Conservation (phyloP, 2,797 vertebrate species). For the Clarias platycephalus region DNA sequence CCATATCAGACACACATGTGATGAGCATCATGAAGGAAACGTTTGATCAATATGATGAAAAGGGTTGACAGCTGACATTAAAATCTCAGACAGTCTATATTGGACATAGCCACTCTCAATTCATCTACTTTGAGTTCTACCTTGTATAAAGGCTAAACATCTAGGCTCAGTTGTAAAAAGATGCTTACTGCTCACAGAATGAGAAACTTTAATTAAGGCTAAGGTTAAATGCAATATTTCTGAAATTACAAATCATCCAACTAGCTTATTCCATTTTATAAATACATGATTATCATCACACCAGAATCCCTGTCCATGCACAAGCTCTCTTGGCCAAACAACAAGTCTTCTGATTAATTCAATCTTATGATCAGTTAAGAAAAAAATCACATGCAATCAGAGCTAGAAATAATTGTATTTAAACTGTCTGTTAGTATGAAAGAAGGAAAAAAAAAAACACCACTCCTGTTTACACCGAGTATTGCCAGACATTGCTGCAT, state of each 20-base stretch:
- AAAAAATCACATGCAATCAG: neutral
- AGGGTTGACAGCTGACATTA: constrained; percentile 7
- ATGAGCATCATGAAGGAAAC: neutral
- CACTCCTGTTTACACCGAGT: too few relatives aligned
- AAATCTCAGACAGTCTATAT: neutral
- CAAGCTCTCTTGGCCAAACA: neutral
- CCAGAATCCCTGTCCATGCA: neutral
- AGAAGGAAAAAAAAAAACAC: too few relatives aligned
- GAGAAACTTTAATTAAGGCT: neutral
- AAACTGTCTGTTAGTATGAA: neutral
- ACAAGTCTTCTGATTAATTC: neutral
- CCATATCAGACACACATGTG: neutral
- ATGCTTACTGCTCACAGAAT: neutral
- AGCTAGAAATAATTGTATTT: neutral
- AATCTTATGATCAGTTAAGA: neutral
- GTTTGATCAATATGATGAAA: constrained; percentile 18
- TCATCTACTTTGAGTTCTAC: neutral
- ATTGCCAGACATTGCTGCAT: neutral
- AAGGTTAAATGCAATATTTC: neutral
- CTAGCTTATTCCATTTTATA: neutral
- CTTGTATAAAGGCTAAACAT: neutral
- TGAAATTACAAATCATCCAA: neutral
- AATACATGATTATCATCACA: neutral
- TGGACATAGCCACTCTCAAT: neutral
- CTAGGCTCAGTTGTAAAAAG: neutral